Base-by-base conservation (phyloP, 2,888 invertebrate genomes). In the Latrodectus elegans region DNA sequence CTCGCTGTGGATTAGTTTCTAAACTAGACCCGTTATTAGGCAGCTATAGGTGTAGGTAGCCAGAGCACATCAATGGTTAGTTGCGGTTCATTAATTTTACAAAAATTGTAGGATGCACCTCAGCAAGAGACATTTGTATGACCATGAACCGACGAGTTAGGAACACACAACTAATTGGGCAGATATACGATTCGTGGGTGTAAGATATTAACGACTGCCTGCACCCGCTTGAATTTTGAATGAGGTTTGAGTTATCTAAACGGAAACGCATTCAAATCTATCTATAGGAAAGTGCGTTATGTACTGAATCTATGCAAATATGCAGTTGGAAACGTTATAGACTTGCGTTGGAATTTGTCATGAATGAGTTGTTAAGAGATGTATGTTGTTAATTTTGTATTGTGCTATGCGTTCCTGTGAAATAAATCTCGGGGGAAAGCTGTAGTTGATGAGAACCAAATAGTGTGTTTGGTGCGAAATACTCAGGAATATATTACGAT, bases 71-170 rank as follows among this genome's bases (percentile, higher is more conserved):
- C 60, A 0, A 4, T n/a, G 60, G 12, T 60, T 60, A 60, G 60
- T 60, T 60, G 60, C 60, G 60, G 60, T 60, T 60, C 60, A 60
- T 60, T 60, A 60, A 60, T 60, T 15, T 60, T 60, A n/a, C 60
- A 60, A 60, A 60, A 60, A 60, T 60, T 60, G n/a, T n/a, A 0
- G 14, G n/a, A 6, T 60, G 60, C 60, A 60, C 60, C 60, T 15
- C 60, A 60, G n/a, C 8, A 60, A 15, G 12, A 12, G 60, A 12
- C 60, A 60, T 38, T 38, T 38, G 38, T 38, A 38, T 38, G 38
- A 38, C 12, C 60, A n/a, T 60, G 60, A 60, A n/a, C 60, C 60
- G 12, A 60, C 60, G n/a, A 60, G n/a, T 60, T 60, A 60, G 60
- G 60, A 60, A n/a, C 3, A 15, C 60, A 60, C 60, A 60, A 15